These are phyloP conservation scores for Philereme vetulata DNA, from an alignment of 2,888 invertebrate genomes.

Conservation along the genomic window DNA sequence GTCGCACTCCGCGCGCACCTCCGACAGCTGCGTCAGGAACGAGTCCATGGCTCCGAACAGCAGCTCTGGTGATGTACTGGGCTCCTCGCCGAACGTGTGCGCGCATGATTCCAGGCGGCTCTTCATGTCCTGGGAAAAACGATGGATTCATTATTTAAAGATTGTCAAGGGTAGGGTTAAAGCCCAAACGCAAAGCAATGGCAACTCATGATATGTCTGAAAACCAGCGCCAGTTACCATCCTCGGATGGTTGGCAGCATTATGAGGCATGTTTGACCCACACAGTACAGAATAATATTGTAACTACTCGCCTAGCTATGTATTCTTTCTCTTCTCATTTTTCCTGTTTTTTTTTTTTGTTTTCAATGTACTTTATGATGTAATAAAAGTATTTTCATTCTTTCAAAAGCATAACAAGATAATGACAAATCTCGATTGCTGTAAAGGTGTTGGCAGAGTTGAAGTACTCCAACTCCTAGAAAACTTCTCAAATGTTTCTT, in stretches of 20 bases:
- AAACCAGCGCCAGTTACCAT: not conserved
- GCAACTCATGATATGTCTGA: not conserved
- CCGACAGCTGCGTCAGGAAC: slow-evolving; percentile 91
- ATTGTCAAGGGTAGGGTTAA: not conserved
- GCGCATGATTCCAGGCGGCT: slow-evolving; percentile 94
- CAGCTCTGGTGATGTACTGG: slow-evolving; percentile 94
- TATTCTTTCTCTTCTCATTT: too few species aligned
- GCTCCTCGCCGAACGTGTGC: slow-evolving; percentile 95
- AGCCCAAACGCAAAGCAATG: not conserved
- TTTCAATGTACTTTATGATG: too few species aligned
- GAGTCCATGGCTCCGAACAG: slow-evolving; percentile 96
- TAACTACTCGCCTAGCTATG: too few species aligned
- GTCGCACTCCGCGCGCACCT: slow-evolving; percentile 95
- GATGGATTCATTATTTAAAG: too few species aligned
- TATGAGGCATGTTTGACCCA: too few species aligned
- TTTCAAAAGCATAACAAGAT: too few species aligned
- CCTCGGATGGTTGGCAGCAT: too few species aligned
- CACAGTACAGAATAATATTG: too few species aligned
- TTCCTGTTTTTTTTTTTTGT: too few species aligned
- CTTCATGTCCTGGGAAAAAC: slow-evolving; percentile 90
- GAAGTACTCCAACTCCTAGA: not conserved
- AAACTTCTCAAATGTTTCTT: not conserved
- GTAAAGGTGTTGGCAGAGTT: too few species aligned
- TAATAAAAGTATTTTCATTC: too few species aligned
- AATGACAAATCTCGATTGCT: too few species aligned